Evolutionary conservation across 2,113 vertebrate species (phyloP), one percentile per base, ranked within the genome.

Genomic region (Chitala chitala): DNA sequence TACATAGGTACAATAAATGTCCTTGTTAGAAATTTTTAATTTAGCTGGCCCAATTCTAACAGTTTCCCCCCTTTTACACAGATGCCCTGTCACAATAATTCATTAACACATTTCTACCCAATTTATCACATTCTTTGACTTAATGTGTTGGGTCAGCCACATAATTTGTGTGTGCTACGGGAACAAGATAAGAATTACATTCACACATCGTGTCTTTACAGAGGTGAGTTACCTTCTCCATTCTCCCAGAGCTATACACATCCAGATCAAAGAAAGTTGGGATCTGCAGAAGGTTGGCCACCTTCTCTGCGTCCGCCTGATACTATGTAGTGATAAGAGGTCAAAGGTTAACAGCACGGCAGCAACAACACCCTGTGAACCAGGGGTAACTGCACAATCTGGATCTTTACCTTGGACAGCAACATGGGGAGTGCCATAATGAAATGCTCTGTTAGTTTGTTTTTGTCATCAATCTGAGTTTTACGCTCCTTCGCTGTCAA

Each of bases 401-500:
- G 58, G 40, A 50, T 29, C 1, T 9, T 3, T 38, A 98, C 97
- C 95, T 99, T 99, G 77, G 96, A 98, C 22, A 99, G 84, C 36
- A 99, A 87, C 95, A 99, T 95, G 72, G 97, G 97, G 85, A 99
- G 92, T 78, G 96, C 95, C 88, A 98, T 96, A 86, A 99, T 98
- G 90, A 95, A 98, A 87, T 99, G 96, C 76, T 99, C 97, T 0
- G 97, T 99, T 86, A 99, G 82, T 85, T 98, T 98, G 86, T 98
- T 99, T 82, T 94, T 94, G 81, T 99, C 97, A 3, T 99, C 97
- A 81, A 99, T 97, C 84, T 99, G 97, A 15, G 94, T 98, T 92
- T 99, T 99, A 80, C 96, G 95, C 86, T 99, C 97, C 89, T 98
- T 99, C 61, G 97, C 96, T 61, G 97, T 99, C 85, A 99, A 89